Conservation (phyloP, 2,888 invertebrate species). For the Pollenia amentaria region DNA sequence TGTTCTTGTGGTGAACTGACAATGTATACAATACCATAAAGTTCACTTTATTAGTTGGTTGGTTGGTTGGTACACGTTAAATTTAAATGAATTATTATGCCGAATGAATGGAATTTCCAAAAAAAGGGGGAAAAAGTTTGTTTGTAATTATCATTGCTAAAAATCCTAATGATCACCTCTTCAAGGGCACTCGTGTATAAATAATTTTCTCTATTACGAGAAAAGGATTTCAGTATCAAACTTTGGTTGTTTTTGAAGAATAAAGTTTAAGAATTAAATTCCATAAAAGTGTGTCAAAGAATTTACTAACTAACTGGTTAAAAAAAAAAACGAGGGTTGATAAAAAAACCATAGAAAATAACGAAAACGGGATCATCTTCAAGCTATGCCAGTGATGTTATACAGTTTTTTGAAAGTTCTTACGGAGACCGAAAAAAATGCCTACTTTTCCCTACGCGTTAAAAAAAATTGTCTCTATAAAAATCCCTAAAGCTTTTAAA, state of each 20-base stretch:
- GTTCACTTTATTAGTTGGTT: slow-evolving; percentile 35
- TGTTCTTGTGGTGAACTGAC: slow-evolving; percentile 68
- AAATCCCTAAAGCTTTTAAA: too few relatives aligned
- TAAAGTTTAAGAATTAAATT: slow-evolving; percentile 16
- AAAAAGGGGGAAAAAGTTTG: slow-evolving; percentile 41
- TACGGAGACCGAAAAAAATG: too few relatives aligned
- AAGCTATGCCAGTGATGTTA: too few relatives aligned
- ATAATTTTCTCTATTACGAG: slow-evolving; percentile 73
- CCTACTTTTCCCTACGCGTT: too few relatives aligned
- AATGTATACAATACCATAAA: slow-evolving; percentile 59
- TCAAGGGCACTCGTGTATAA: slow-evolving; percentile 81
- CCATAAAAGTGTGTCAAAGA: slow-evolving; percentile 44
- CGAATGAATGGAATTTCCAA: neutral
- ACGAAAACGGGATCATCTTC: too few relatives aligned
- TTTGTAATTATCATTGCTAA: slow-evolving; percentile 55
- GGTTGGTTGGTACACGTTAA: slow-evolving; percentile 7
- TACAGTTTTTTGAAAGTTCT: too few relatives aligned
- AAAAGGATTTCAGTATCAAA: slow-evolving; percentile 34
- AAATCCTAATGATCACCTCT: slow-evolving; percentile 82
- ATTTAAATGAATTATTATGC: slow-evolving; percentile 31
- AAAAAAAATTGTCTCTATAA: too few relatives aligned
- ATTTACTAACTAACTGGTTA: slow-evolving; percentile 12
- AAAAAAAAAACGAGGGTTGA: too few relatives aligned
- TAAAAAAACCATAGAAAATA: too few relatives aligned
- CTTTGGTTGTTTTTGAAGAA: neutral